A percentile compares a stretch with the other conserved stretches of the same genome.
These are phyloP conservation scores for Luehdorfia chinensis DNA, from an alignment of 1,140 invertebrate genomes.

Conservation along the genomic window DNA sequence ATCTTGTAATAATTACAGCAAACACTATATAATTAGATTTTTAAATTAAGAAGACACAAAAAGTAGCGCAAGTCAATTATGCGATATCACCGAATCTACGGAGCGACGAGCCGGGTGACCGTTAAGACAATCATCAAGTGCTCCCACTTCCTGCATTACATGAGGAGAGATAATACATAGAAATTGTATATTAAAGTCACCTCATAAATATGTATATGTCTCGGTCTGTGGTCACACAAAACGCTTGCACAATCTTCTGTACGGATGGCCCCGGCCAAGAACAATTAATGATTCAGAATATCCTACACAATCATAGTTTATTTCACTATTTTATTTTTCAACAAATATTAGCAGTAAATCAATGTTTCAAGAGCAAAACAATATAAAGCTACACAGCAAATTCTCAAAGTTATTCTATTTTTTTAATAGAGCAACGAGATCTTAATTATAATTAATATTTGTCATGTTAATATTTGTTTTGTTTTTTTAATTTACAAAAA, in stretches of 20 bases:
- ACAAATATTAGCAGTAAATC: too few relatives aligned
- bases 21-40: conserved; percentile 26
- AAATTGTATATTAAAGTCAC: conserved; percentile 74
- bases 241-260: conserved; percentile 68
- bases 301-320: too few relatives aligned
- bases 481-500: too few relatives aligned
- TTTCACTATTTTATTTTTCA: conserved; percentile 6
- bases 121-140: conserved; percentile 68
- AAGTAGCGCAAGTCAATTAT: conserved; percentile 23
- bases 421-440: too few relatives aligned
- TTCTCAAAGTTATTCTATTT: too few relatives aligned
- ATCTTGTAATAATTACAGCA: conserved; percentile 21
- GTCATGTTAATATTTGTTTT: too few relatives aligned
- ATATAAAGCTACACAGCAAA: too few relatives aligned
- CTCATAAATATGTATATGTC: conserved; percentile 75
- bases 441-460: too few relatives aligned
- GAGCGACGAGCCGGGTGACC: conserved; percentile 44
- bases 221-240: conserved; percentile 68
- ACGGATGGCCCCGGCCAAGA: conserved; percentile 45
- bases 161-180: conserved; percentile 71
- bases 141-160: conserved; percentile 66
- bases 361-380: too few relatives aligned
- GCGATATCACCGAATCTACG: conserved; percentile 52
- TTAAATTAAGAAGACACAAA: conserved; percentile 22
- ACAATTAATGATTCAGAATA: conserved; percentile 24